These are phyloP conservation scores for Heterochromis multidens DNA, from an alignment of 2,113 vertebrate genomes.

Conservation along the genomic window DNA sequence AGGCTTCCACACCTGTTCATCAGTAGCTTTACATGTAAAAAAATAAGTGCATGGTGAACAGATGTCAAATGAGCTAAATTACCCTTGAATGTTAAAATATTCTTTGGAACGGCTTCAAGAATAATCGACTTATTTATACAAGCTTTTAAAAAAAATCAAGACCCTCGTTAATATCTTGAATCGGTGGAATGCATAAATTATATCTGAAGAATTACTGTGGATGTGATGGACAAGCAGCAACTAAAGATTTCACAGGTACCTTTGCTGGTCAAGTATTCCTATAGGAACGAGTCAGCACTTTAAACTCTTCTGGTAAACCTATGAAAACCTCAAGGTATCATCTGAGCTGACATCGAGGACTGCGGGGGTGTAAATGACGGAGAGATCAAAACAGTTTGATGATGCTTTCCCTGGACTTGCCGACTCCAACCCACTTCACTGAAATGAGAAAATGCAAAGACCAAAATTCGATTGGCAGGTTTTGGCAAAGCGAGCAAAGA, in stretches of 20 bases:
- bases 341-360: background rate
- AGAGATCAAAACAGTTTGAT: conserved; percentile 74
- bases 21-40: background rate
- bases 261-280: conserved; percentile 53
- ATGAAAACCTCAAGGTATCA: conserved; percentile 20
- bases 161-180: conserved; percentile 41
- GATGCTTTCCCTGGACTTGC: conserved; percentile 80
- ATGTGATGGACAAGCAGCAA: conserved; percentile 37
- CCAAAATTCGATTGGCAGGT: background rate
- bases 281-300: conserved; percentile 17
- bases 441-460: conserved; percentile 30
- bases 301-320: conserved; percentile 4
- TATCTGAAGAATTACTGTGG: background rate
- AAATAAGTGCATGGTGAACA: background rate
- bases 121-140: background rate
- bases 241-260: background rate
- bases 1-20: background rate
- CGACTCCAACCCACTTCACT: conserved; percentile 83
- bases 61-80: background rate
- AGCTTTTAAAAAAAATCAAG: conserved; percentile 29
- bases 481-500: background rate
- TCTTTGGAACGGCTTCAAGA: conserved; percentile 3
- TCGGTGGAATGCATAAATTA: conserved; percentile 51
- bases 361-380: background rate
- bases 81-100: background rate